Evolutionary conservation across 2,113 vertebrate species (phyloP).

Genomic region (Pachycephala philippinensis): DNA sequence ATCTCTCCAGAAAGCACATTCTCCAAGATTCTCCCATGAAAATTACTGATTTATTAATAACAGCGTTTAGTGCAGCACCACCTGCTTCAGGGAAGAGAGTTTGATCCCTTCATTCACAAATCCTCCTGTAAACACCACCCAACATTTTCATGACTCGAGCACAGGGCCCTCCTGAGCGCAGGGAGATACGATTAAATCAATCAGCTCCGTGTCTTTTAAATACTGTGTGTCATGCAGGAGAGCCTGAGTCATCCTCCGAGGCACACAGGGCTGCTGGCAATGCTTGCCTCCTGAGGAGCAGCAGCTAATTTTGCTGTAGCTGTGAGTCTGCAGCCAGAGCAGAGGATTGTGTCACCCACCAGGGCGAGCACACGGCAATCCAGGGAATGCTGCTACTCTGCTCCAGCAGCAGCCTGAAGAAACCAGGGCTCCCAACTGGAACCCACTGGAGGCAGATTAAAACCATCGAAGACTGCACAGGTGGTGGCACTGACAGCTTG

Average conservation of each 20-base stretch:
- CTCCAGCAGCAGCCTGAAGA: neutral
- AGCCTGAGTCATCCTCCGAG: neutral
- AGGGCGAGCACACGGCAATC: rapidly evolving
- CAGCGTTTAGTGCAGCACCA: neutral
- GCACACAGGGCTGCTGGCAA: neutral
- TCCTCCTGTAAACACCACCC: neutral
- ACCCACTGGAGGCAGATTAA: neutral
- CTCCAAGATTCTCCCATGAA: neutral
- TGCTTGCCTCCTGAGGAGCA: neutral
- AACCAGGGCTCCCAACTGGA: neutral
- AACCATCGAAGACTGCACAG: neutral
- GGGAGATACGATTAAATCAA: neutral
- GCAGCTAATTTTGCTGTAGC: neutral
- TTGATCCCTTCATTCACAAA: neutral
- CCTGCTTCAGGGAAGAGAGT: neutral
- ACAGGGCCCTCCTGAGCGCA: neutral
- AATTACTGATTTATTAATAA: neutral
- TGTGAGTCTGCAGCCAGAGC: neutral
- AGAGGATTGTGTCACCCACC: neutral
- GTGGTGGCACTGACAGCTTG: neutral
- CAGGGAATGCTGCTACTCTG: rapidly evolving
- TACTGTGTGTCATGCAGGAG: neutral
- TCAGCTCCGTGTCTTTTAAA: neutral
- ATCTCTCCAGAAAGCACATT: neutral
- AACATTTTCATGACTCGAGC: neutral